Evolutionary conservation across 1,140 invertebrate species (phyloP), one percentile per base, ranked within the genome.

Genomic region (Apis florea): DNA sequence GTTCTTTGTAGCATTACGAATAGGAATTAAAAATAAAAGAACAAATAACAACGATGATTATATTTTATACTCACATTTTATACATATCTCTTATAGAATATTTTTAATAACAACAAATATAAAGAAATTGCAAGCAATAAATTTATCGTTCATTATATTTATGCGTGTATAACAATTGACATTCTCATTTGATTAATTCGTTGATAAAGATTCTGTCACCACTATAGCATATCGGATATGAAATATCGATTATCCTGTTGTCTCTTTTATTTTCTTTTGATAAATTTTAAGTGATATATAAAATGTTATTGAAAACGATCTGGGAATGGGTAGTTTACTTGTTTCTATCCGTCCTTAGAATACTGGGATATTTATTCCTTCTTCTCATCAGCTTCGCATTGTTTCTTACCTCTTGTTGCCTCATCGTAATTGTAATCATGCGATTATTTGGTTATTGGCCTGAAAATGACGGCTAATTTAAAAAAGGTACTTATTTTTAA

Each of bases 281-380:
- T 10, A 21, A 80, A 76, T 66, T n/a, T 21, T 13, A 74, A 77
- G n/a, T 59, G 54, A 47, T 72, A 58, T 19, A 26, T 61, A 80
- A 76, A 58, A 89, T 90, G 88, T 82, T 84, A 64, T 40, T 90
- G 24, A 82, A 82, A 59, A 58, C 59, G 21, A 73, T 88, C 49
- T 87, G 84, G 68, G 53, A 84, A 47, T 88, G 81, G 68, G 21
- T 89, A 26, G 49, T 63, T 9, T 76, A 68, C 75, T 13, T 17
- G 12, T 63, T 79, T 19, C 24, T 31, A 1, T 82, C 82, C 19
- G 2, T 88, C 21, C 5, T 90, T 40, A 87, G 75, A 75, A 58
- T 67, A 26, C 0, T 78, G 13, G 67, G 76, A 19, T 85, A 83
- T 64, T 17, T 86, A 17, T 17, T 86, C 13, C 17, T 86, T 8